Evolutionary conservation across 1,140 invertebrate species (phyloP).

Genomic region (Orius insidiosus): DNA sequence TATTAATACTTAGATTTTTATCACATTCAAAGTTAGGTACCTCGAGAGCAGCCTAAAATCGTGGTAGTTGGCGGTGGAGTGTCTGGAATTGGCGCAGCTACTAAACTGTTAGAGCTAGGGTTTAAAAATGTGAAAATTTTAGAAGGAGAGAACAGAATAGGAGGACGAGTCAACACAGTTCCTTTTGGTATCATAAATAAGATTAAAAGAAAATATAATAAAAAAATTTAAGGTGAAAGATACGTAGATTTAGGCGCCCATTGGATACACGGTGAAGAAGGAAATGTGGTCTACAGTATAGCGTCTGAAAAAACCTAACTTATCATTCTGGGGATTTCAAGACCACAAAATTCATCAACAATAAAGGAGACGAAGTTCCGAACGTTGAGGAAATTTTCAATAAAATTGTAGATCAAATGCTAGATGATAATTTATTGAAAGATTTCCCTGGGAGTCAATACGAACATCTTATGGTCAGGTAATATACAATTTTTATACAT

Average conservation of each 20-base stretch:
- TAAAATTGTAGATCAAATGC: constrained; percentile 18
- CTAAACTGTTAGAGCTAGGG: constrained; percentile 31
- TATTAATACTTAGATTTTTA: too few species aligned
- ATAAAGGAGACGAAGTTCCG: constrained; percentile 23
- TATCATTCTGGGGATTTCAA: constrained; percentile 14
- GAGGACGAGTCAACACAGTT: constrained; percentile 43
- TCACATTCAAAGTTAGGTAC: too few species aligned
- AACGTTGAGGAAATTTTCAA: constrained; percentile 20
- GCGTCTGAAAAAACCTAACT: constrained; percentile 32
- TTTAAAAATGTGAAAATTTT: constrained; percentile 35
- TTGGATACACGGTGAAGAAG: constrained; percentile 64
- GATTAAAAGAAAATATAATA: not conserved
- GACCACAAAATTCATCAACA: constrained; percentile 23
- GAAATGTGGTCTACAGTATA: constrained; percentile 46
- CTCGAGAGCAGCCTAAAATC: constrained; percentile 10
- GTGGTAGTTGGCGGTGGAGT: constrained; percentile 39
- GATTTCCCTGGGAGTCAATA: too few species aligned
- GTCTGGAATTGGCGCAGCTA: constrained; percentile 38
- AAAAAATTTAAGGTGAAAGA: constrained; percentile 27
- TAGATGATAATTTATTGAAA: too few species aligned
- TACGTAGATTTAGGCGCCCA: constrained; percentile 66
- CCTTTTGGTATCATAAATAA: constrained; percentile 17
- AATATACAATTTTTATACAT: too few species aligned
- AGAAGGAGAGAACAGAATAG: constrained; percentile 53
- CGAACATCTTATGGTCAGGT: too few species aligned